These are phyloP conservation scores for Oryzias javanicus DNA, from an alignment of 2,113 vertebrate species.

Conservation along the genomic window DNA sequence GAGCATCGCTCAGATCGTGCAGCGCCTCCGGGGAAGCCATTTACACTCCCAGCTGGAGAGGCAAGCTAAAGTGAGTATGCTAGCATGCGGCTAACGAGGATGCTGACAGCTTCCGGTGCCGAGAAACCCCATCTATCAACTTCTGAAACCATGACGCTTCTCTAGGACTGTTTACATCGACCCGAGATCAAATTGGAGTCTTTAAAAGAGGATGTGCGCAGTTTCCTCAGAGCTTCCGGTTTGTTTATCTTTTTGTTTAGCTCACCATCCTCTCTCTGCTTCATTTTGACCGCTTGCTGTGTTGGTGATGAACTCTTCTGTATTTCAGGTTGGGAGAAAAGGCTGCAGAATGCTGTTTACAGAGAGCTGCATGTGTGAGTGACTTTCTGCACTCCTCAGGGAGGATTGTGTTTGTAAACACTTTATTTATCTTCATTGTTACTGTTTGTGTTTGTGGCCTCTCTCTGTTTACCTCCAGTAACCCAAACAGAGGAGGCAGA, in stretches of 20 bases:
- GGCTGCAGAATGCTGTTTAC: slow-evolving; percentile 97
- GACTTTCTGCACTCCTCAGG: not conserved
- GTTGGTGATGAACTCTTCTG: not conserved
- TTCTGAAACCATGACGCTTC: not conserved
- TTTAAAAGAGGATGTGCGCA: slow-evolving; percentile 91
- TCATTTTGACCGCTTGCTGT: not conserved
- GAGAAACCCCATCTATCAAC: too few relatives aligned
- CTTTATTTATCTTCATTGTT: not conserved
- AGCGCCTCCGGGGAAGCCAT: slow-evolving; percentile 85
- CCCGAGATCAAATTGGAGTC: slow-evolving; percentile 91
- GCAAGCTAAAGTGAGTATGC: slow-evolving; percentile 88
- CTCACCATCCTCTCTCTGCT: too few relatives aligned
- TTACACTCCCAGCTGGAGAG: slow-evolving; percentile 91
- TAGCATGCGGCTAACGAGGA: slow-evolving; percentile 54
- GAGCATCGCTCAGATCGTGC: slow-evolving; percentile 86
- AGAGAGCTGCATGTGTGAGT: slow-evolving; percentile 91
- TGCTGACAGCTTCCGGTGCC: not conserved
- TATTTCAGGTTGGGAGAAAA: slow-evolving; percentile 92
- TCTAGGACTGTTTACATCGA: slow-evolving; percentile 87
- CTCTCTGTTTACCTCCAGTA: too few relatives aligned
- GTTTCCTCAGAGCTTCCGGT: slow-evolving; percentile 91
- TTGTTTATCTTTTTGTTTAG: not conserved
- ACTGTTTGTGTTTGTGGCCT: too few relatives aligned
- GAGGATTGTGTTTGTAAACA: not conserved
- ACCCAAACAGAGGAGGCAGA: too few relatives aligned